These are phyloP conservation scores for Cephus pulcher DNA, from an alignment of 2,888 invertebrate genomes.

Conservation along the genomic window DNA sequence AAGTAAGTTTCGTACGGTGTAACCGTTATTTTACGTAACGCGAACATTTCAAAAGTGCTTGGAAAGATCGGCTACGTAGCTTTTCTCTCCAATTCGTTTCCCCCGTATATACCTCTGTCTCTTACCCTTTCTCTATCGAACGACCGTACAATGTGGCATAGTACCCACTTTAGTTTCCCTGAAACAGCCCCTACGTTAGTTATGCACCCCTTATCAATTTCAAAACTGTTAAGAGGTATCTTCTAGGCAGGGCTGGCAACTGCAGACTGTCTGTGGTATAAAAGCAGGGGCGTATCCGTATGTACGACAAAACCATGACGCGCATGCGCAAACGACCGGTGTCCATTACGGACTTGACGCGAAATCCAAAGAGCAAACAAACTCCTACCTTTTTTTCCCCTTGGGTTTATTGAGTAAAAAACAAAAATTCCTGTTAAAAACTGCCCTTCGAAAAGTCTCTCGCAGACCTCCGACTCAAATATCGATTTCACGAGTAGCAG, in stretches of 20 bases:
- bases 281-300: conserved; percentile 40
- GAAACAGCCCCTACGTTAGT: background rate
- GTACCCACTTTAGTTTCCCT: background rate
- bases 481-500: background rate
- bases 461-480: background rate
- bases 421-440: background rate
- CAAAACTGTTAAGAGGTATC: conserved; percentile 42
- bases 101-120: background rate
- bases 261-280: background rate
- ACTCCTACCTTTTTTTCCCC: background rate
- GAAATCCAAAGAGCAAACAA: background rate
- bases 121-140: background rate
- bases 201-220: conserved; percentile 53
- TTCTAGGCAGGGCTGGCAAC: background rate
- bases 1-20: conserved; percentile 52
- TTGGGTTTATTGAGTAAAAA: background rate
- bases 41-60: conserved; percentile 7
- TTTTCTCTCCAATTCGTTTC: background rate
- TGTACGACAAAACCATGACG: conserved; percentile 1
- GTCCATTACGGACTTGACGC: background rate
- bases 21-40: conserved; percentile 54
- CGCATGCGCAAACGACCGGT: conserved; percentile 18
- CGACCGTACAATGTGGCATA: background rate
- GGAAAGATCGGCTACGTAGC: background rate
- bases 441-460: background rate